A percentile compares a stretch with the other conserved stretches of the same genome.
These are phyloP conservation scores for Microcebus lehilahytsara DNA, from an alignment of 2,113 vertebrate species.

Conservation along the genomic window DNA sequence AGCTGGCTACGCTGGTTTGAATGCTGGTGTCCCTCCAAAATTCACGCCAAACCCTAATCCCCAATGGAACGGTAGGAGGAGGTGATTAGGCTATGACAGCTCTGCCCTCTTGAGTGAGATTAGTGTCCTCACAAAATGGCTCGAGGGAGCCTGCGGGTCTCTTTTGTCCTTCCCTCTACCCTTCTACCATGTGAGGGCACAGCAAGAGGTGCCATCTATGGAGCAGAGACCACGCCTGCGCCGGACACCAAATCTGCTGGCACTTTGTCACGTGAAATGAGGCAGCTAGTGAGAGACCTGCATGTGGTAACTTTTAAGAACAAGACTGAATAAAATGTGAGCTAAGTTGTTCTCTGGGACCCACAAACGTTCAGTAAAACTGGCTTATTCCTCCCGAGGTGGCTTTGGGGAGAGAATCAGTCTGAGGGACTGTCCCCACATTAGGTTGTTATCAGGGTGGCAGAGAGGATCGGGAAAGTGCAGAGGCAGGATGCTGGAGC, in stretches of 20 bases:
- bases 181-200: not conserved
- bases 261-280: not conserved
- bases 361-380: not conserved
- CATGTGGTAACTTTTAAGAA: not conserved
- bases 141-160: not conserved
- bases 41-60: not conserved
- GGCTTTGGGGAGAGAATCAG: not conserved
- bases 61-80: not conserved
- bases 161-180: not conserved
- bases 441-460: not conserved
- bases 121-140: not conserved
- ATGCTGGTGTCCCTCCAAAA: not conserved
- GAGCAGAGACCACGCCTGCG: not conserved
- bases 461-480: not conserved
- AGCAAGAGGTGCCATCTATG: not conserved
- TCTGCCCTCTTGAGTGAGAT: not conserved
- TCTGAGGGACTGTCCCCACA: not conserved
- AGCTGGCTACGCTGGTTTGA: not conserved
- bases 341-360: not conserved
- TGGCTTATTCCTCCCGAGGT: not conserved
- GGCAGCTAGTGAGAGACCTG: not conserved
- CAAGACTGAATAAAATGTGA: not conserved
- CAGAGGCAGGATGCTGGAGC: not conserved
- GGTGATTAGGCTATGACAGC: not conserved
- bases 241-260: not conserved